phyloP scores from a whole-genome alignment of 1,140 invertebrate species.

The Cylas formicarius region DNA sequence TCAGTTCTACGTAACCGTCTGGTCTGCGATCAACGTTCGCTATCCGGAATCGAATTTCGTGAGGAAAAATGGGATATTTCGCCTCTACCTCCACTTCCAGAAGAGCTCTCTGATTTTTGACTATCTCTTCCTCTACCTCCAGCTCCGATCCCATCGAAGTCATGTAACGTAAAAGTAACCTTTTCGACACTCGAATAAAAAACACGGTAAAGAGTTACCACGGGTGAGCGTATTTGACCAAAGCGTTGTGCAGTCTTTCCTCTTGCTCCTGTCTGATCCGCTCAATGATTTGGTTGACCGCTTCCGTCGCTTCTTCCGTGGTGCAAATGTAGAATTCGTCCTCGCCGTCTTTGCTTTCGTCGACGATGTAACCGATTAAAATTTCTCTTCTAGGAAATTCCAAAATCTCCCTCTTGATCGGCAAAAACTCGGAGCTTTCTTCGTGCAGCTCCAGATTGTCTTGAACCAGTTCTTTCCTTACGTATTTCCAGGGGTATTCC shows the following conservation, averaged over 20 bases:
- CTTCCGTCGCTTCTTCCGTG: slow-evolving; percentile 45
- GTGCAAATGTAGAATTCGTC: slow-evolving; percentile 66
- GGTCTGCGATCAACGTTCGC: slow-evolving; percentile 49
- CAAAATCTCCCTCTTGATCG: slow-evolving; percentile 46
- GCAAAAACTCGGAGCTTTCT: slow-evolving; percentile 51
- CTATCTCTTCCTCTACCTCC: slow-evolving; percentile 51
- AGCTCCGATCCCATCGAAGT: slow-evolving; percentile 34
- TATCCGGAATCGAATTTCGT: slow-evolving; percentile 43
- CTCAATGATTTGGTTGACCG: slow-evolving; percentile 46
- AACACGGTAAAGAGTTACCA: slow-evolving; percentile 12
- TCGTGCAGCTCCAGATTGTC: slow-evolving; percentile 49
- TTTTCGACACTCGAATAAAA: not conserved
- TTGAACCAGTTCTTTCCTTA: slow-evolving; percentile 54
- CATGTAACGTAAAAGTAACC: slow-evolving; percentile 2
- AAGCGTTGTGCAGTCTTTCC: slow-evolving; percentile 52
- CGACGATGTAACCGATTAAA: slow-evolving; percentile 61
- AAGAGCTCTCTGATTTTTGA: slow-evolving; percentile 48
- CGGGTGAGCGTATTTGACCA: slow-evolving; percentile 45
- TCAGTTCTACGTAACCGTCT: slow-evolving; percentile 60
- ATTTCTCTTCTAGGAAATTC: slow-evolving; percentile 49
- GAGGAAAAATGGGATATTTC: slow-evolving; percentile 49
- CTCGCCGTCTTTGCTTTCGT: slow-evolving; percentile 49
- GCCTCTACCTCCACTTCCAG: slow-evolving; percentile 58
- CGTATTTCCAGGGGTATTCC: slow-evolving; percentile 64
- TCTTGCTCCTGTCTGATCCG: slow-evolving; percentile 55